These are phyloP conservation scores for Collichthys lucidus DNA, from an alignment of 2,113 vertebrate species.

Conservation along the genomic window DNA sequence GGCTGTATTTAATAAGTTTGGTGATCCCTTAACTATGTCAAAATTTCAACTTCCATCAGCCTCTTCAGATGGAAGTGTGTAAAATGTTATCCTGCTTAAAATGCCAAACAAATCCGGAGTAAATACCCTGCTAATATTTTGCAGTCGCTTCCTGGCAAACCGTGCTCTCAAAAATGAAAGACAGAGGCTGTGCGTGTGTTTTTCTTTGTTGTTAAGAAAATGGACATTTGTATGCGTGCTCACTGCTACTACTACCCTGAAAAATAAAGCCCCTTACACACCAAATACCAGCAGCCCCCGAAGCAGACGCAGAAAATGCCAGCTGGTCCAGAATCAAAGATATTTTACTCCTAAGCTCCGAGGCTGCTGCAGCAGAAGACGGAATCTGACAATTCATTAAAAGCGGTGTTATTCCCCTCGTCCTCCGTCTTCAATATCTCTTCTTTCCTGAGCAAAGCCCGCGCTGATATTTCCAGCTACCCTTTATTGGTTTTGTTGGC, in stretches of 20 bases:
- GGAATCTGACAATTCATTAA: slow-evolving; percentile 55
- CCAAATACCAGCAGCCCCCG: not conserved
- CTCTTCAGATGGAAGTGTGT: not conserved
- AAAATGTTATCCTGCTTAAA: too few relatives aligned
- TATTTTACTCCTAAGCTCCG: slow-evolving; percentile 24
- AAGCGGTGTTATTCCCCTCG: slow-evolving; percentile 12
- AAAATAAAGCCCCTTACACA: slow-evolving; percentile 1
- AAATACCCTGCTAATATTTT: not conserved
- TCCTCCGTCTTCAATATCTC: slow-evolving; percentile 37
- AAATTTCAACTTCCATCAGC: not conserved
- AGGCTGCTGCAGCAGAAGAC: not conserved
- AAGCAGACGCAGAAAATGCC: slow-evolving; percentile 25
- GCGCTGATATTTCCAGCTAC: slow-evolving; percentile 46
- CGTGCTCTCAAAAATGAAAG: not conserved
- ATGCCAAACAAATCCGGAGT: too few relatives aligned
- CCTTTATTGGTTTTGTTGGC: slow-evolving; percentile 60
- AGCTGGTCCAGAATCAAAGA: slow-evolving; percentile 37
- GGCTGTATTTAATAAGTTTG: too few relatives aligned
- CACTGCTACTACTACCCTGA: not conserved
- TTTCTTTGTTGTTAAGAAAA: not conserved
- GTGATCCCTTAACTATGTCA: too few relatives aligned
- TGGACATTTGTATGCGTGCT: slow-evolving; percentile 8
- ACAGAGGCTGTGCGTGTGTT: not conserved
- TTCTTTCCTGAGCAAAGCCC: slow-evolving; percentile 44
- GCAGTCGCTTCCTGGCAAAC: not conserved